phyloP scores from a whole-genome alignment of 2,888 invertebrate species.

The Chelonus formosanus region DNA sequence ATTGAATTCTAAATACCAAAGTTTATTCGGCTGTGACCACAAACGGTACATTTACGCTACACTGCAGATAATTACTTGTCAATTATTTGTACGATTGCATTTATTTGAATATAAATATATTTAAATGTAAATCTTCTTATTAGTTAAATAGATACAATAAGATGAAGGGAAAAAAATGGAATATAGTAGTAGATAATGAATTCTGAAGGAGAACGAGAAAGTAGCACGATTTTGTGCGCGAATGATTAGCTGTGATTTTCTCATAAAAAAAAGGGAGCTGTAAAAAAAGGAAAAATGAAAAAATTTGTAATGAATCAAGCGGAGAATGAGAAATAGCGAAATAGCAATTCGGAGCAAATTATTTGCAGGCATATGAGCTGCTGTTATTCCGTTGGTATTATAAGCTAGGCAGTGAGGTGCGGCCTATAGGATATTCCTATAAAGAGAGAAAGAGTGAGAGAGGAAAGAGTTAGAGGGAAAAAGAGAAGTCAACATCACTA shows the following conservation, averaged over 20 bases:
- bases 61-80: too few species aligned
- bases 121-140: neutral
- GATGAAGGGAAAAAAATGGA: neutral
- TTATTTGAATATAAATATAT: neutral
- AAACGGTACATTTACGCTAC: too few species aligned
- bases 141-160: too few species aligned
- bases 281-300: neutral
- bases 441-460: neutral
- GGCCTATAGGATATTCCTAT: too few species aligned
- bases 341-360: slow-evolving; percentile 16
- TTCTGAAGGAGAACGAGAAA: slow-evolving; percentile 49
- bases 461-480: neutral
- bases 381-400: neutral
- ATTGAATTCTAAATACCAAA: too few species aligned
- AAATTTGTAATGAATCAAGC: slow-evolving; percentile 5
- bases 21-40: too few species aligned
- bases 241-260: slow-evolving; percentile 19
- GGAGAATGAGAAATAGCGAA: slow-evolving; percentile 19
- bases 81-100: too few species aligned
- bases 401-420: neutral
- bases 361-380: slow-evolving; percentile 17
- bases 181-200: slow-evolving; percentile 48
- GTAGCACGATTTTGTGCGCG: slow-evolving; percentile 33
- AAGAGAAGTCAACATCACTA: slow-evolving; percentile 38
- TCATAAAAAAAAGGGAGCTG: slow-evolving; percentile 10